Base-by-base conservation (phyloP, 2,888 invertebrate species). In the Synergus umbraculus region DNA sequence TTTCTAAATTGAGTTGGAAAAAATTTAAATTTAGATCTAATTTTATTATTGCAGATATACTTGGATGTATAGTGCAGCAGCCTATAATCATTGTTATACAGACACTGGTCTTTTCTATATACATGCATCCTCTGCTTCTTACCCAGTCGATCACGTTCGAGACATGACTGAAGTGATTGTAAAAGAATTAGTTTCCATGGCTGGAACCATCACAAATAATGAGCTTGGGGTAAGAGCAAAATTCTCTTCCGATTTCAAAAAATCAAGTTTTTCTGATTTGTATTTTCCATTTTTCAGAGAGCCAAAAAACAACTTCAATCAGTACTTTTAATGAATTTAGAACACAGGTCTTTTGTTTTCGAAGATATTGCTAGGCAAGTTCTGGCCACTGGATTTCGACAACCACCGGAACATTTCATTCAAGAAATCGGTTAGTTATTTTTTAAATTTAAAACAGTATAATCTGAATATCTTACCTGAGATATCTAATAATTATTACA, bases 21-120 rank as follows among this genome's bases (percentile, higher is more conserved):
- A n/a, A 65, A 18, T 65, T 65, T 22, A 8, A 67, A 67, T 64
- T n/a, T 5, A 37, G 29, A 4, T 46, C 13, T 13, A 13, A 49
- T 13, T 41, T 65, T 46, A 49, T 54, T 78, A 13, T 86, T 86
- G 13, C 87, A 96, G 97, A 90, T 97, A 97, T 92, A 98, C 99
- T 90, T 99, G 99, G 99, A 97, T 99, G 95, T 98, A 98, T 93
- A 99, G 97, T 92, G 99, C 99, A 12, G 98, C 98, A 3, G 99
- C 99, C 0, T 98, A 97, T 91, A 99, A 99, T 93, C 98, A 99
- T 92, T 97, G 99, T 0, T 99, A 99, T 91, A 94, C 95, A 8
- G 99, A 99, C 92, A 96, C 96, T 4, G 99, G 99, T 0, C 92
- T 99, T 73, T 99, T 99, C 92, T 98, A 98, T 90, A 97, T 99